Evolutionary conservation across 1,140 invertebrate species (phyloP), one percentile per base, ranked within the genome.

Genomic region (Polypedilum pembai): DNA sequence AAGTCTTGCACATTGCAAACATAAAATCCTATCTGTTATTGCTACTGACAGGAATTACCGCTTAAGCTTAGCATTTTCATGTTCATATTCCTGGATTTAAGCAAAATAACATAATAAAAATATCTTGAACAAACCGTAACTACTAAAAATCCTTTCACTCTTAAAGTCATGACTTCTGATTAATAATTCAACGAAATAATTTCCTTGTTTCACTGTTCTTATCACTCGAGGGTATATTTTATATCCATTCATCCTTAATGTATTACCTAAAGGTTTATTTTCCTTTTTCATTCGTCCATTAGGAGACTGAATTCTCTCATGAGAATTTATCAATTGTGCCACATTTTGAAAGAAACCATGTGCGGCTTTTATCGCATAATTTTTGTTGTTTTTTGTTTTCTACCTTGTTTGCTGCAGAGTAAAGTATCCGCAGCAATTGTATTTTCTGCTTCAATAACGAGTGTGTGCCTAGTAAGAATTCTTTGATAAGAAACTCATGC

Each of bases 141-240:
- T n/a, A n/a, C n/a, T n/a, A n/a, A 33, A 33, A 33, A 33, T 33
- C 24, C 5, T 33, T 33, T 33, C 24, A 33, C 1, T 33, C 24
- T 33, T 33, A 33, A 33, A 33, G 24, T 33, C 24, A 3, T 33
- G 24, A 33, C 24, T 33, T 33, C 12, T 56, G 45, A n/a, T 56
- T 56, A 56, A 56, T 56, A 56, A 56, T 56, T 56, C 45, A 56
- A 56, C 45, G n/a, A 56, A n/a, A 56, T 56, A 56, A 56, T 56
- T 56, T 56, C 45, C 45, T 56, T 33, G 24, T 33, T 33, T 33
- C 24, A 33, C 24, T 33, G 24, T 33, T 33, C 15, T 56, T 56
- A 56, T 56, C n/a, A 4, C 45, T 56, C 3, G 12, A n/a, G n/a
- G 45, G 45, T 12, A 12, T 56, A 15, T 56, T 45, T 15, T 45